Conservation (phyloP, 2,888 invertebrate genomes). For the Polymixis lichenea region DNA sequence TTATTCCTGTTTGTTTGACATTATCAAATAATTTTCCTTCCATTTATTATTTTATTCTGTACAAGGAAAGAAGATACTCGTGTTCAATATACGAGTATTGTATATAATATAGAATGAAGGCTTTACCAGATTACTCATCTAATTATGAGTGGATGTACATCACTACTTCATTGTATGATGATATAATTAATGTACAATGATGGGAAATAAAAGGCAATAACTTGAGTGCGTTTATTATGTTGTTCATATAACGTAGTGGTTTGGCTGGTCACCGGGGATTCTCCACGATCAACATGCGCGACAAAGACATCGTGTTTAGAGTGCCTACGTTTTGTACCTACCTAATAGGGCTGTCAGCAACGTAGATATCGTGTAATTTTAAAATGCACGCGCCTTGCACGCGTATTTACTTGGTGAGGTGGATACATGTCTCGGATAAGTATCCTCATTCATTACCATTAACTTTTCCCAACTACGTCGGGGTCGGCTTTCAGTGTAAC, state of each 20-base stretch:
- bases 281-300: conserved; percentile 65
- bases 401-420: no score
- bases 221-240: conserved; percentile 59
- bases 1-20: not conserved
- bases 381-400: not conserved
- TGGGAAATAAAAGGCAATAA: conserved; percentile 60
- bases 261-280: conserved; percentile 69
- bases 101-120: not conserved
- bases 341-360: conserved; percentile 47
- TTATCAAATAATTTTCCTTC: not conserved
- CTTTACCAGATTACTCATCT: conserved; percentile 41
- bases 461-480: no score
- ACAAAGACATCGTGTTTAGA: conserved; percentile 53
- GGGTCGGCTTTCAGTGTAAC: no score
- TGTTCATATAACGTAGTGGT: conserved; percentile 58
- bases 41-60: not conserved
- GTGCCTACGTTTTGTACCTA: conserved; percentile 23
- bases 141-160: conserved; percentile 15
- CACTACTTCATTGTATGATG: conserved; percentile 25
- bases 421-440: no score
- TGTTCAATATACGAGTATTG: not conserved
- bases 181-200: conserved; percentile 29
- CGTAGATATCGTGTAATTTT: not conserved
- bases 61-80: conserved; percentile 13
- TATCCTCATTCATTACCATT: no score